These are phyloP conservation scores for Dicentrarchus labrax DNA, from an alignment of 2,113 vertebrate species.

Conservation along the genomic window DNA sequence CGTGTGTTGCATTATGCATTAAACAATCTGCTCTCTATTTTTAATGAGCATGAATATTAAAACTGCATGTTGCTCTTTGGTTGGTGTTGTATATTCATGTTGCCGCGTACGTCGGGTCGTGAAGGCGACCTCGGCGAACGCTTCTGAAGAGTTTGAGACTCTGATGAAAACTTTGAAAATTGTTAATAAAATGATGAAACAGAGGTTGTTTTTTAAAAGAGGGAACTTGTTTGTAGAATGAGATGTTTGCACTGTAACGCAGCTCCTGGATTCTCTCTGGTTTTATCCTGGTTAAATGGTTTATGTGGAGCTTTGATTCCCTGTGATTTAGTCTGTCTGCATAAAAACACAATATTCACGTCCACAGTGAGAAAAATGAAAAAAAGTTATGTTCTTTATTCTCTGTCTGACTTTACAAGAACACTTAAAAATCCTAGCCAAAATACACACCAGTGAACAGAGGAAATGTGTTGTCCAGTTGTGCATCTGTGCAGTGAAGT, in stretches of 20 bases:
- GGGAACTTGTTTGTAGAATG: background rate
- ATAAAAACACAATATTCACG: background rate
- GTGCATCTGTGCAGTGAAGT: no score
- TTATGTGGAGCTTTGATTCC: background rate
- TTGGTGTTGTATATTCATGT: slow-evolving; percentile 33
- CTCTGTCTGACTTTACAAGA: background rate
- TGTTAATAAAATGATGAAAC: background rate
- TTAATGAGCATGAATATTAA: slow-evolving; percentile 55
- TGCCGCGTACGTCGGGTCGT: background rate
- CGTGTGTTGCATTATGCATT: slow-evolving; percentile 47
- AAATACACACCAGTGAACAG: no score
- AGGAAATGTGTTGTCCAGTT: no score
- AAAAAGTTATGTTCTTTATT: background rate
- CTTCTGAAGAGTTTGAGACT: background rate
- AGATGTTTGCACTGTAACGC: background rate
- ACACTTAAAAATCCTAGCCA: no score
- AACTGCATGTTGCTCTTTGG: slow-evolving; percentile 14
- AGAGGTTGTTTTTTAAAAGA: background rate
- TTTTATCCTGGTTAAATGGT: background rate
- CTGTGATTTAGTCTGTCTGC: background rate
- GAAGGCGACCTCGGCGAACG: background rate
- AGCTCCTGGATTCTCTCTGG: background rate
- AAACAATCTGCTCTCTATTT: slow-evolving; percentile 58
- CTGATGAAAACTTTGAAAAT: background rate
- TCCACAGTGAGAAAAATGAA: background rate